These are phyloP conservation scores for Galeopterus variegatus DNA, from an alignment of 2,113 vertebrate genomes.

Conservation along the genomic window DNA sequence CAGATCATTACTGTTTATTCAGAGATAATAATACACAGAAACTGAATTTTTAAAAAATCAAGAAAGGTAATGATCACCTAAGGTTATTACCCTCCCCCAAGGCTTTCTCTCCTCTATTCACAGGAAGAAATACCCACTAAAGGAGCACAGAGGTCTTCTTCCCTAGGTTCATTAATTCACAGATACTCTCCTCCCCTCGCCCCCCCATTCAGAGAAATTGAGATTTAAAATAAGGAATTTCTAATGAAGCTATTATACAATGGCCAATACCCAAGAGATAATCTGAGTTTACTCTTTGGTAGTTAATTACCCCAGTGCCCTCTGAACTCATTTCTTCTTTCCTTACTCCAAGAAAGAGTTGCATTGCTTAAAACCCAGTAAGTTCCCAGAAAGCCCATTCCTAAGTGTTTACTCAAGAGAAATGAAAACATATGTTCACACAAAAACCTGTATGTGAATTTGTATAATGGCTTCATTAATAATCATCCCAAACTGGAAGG, in stretches of 20 bases:
- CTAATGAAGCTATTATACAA: not conserved
- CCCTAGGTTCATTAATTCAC: not conserved
- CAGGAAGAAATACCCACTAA: not conserved
- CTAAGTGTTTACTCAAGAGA: slow-evolving; percentile 37
- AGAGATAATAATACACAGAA: not conserved
- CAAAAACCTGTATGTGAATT: not conserved
- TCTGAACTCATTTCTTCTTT: slow-evolving; percentile 20
- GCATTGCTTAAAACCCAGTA: not conserved
- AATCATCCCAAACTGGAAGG: slow-evolving; percentile 4
- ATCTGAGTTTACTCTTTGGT: not conserved
- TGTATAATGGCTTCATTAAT: not conserved
- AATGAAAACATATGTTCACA: slow-evolving; percentile 12
- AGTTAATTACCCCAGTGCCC: not conserved
- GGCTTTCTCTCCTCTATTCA: not conserved
- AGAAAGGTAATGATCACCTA: not conserved
- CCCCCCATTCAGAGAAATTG: not conserved
- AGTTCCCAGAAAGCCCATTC: not conserved
- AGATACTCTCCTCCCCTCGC: not conserved
- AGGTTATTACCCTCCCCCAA: not conserved
- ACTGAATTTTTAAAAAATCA: not conserved
- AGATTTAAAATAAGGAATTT: slow-evolving; percentile 21
- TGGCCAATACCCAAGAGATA: not conserved
- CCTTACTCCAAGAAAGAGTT: not conserved
- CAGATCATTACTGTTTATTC: slow-evolving; percentile 2
- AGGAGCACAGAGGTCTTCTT: not conserved